A percentile compares a stretch with the other conserved stretches of the same genome.
Conservation (phyloP, 2,888 invertebrate species). For the Bimastos eiseni region DNA sequence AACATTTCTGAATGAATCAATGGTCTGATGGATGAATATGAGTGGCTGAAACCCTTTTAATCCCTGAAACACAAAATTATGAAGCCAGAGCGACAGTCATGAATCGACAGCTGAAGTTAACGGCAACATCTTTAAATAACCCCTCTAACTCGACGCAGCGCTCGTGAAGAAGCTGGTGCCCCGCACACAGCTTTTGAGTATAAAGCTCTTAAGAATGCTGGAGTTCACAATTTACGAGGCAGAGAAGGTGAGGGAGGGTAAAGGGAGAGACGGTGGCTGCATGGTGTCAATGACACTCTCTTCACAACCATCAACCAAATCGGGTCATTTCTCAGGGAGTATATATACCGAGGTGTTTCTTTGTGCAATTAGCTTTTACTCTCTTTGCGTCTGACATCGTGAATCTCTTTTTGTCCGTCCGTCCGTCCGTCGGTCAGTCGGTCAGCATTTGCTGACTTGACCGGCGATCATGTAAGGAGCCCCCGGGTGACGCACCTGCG, state of each 20-base stretch:
- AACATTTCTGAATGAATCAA: too few relatives aligned
- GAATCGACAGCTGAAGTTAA: neutral
- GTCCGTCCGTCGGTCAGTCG: neutral
- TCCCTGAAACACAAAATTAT: too few relatives aligned
- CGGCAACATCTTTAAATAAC: neutral
- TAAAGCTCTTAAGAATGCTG: too few relatives aligned
- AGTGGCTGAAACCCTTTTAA: too few relatives aligned
- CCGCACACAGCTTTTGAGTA: too few relatives aligned
- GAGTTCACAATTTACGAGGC: too few relatives aligned
- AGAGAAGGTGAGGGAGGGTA: too few relatives aligned
- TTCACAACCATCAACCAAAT: neutral
- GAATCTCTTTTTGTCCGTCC: neutral
- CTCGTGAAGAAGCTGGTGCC: too few relatives aligned
- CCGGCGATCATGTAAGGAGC: neutral
- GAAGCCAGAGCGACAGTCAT: neutral
- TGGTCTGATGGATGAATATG: too few relatives aligned
- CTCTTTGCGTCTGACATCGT: neutral
- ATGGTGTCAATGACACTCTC: neutral
- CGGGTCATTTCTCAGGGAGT: conserved; percentile 5
- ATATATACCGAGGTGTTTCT: too few relatives aligned
- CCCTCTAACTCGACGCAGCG: too few relatives aligned
- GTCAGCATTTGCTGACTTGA: neutral
- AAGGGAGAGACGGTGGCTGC: neutral
- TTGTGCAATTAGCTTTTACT: neutral
- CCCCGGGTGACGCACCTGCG: conserved; percentile 4